Evolutionary conservation across 2,888 invertebrate genomes (phyloP).

Genomic region (Hoplodrina ambigua): DNA sequence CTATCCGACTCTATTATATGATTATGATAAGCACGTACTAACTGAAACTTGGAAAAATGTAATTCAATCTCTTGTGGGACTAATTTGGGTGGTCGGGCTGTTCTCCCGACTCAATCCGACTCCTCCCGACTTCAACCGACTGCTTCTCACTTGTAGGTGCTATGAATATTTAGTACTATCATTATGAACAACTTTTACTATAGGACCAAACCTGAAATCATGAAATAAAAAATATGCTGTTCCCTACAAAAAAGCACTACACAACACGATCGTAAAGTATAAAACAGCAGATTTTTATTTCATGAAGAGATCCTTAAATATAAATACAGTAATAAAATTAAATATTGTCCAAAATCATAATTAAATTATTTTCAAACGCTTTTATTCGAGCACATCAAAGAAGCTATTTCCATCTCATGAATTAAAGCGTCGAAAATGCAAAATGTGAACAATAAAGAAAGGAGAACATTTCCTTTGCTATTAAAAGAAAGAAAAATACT

Average conservation of each 20-base stretch:
- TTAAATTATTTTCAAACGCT: not conserved
- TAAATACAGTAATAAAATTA: no score
- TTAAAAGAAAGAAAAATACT: slow-evolving; percentile 24
- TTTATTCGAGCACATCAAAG: not conserved
- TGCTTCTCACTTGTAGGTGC: no score
- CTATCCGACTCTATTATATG: slow-evolving; percentile 30
- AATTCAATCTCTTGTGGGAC: slow-evolving; percentile 67
- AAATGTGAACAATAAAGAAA: not conserved
- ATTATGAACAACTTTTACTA: no score
- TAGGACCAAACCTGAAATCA: no score
- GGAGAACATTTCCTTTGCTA: slow-evolving; percentile 1
- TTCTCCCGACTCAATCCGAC: not conserved
- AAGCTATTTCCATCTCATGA: not conserved
- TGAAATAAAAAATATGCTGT: no score
- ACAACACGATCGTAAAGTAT: no score
- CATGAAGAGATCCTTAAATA: no score
- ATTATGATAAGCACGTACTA: slow-evolving; percentile 59
- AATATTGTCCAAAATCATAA: not conserved
- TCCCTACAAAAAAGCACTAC: no score
- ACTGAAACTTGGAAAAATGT: slow-evolving; percentile 59
- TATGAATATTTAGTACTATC: slow-evolving; percentile 51
- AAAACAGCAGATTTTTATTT: no score
- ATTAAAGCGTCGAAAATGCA: slow-evolving; percentile 1
- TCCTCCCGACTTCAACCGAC: not conserved
- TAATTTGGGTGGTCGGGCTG: slow-evolving; percentile 58